Percentiles rank a stretch among this genome's conserved stretches.
These are phyloP conservation scores for Amblyornis subalaris DNA, from an alignment of 2,113 vertebrate genomes.

Conservation along the genomic window DNA sequence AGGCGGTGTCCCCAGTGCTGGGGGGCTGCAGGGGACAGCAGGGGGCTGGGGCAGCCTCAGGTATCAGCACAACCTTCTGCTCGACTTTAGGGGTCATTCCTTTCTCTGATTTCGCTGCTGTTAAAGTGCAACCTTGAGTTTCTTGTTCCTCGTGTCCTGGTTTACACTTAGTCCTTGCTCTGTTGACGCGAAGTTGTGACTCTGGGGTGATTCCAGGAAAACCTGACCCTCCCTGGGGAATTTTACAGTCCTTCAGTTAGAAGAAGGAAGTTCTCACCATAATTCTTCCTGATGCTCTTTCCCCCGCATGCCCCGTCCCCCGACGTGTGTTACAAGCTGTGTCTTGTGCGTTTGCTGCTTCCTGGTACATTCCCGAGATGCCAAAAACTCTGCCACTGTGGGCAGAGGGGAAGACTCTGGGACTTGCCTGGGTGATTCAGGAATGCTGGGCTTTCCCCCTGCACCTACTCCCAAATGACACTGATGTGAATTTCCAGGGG, in stretches of 20 bases:
- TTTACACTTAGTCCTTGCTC: neutral
- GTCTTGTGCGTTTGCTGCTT: neutral
- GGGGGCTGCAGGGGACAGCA: neutral
- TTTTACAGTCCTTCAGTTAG: neutral
- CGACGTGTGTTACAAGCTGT: rapidly evolving
- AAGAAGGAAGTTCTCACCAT: neutral
- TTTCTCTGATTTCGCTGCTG: neutral
- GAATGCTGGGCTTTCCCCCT: neutral
- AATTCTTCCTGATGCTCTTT: neutral
- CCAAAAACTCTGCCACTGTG: neutral
- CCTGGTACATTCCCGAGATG: neutral
- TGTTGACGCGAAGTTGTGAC: neutral
- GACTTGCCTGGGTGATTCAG: neutral
- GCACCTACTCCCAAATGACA: neutral
- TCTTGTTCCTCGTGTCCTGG: neutral
- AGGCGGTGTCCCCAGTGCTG: neutral
- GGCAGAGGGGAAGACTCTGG: rapidly evolving
- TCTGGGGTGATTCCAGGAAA: neutral
- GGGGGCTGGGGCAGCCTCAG: neutral
- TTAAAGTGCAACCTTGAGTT: neutral
- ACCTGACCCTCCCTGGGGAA: neutral
- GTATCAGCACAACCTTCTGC: neutral
- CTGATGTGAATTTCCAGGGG: rapidly evolving
- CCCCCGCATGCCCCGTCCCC: neutral
- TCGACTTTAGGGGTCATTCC: rapidly evolving